Base-by-base conservation (phyloP, 35 echinoderm and acorn worm genomes). In the Stichopus chloronotus region DNA sequence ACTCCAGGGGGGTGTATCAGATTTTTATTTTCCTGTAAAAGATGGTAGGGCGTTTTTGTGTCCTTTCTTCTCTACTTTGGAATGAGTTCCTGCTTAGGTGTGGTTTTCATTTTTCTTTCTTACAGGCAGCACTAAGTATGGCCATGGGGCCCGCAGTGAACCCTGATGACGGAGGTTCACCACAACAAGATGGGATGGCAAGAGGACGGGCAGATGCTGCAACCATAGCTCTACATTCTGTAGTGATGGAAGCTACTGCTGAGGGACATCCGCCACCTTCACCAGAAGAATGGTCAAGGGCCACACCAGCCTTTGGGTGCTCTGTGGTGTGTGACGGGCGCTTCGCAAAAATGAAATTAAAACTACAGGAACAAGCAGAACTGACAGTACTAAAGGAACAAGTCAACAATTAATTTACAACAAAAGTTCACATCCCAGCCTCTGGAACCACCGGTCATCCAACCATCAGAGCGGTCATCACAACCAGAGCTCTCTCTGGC, bases 241-340 rank as follows among this genome's bases (percentile, higher is more conserved):
- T 55, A 9, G 25, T 83, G 80, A 4, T 12, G 52, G 8, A 10
- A 5, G 52, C 80, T 25, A 83, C 6, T 10, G 30, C 5, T 4
- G 25, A 83, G 24, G 80, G 80, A 6, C 1, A 82, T 43, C 52
- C 52, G 4, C 80, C 52, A 11, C 80, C 80, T 9, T 83, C 55
- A 20, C 80, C 80, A 10, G 80, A 83, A 55, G 80, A 83, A 12
- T 83, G 80, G 80, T 10, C 30, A 25, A 83, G 80, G 7, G 80
- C 80, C 2, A 83, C 80, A 7, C 80, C 80, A 19, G 80, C 80
- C 52, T 83, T 83, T 11, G 9, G 30, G 5, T 83, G 80, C n/a
- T 83, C 80, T 5, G 80, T 43, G 12, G 30, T 83, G 11, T 83
- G 80, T 53, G 79, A 82, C 6, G 79, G 79, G 8, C 21, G 52